phyloP scores from a whole-genome alignment of 2,113 vertebrate genomes.

The Puntigrus tetrazona region DNA sequence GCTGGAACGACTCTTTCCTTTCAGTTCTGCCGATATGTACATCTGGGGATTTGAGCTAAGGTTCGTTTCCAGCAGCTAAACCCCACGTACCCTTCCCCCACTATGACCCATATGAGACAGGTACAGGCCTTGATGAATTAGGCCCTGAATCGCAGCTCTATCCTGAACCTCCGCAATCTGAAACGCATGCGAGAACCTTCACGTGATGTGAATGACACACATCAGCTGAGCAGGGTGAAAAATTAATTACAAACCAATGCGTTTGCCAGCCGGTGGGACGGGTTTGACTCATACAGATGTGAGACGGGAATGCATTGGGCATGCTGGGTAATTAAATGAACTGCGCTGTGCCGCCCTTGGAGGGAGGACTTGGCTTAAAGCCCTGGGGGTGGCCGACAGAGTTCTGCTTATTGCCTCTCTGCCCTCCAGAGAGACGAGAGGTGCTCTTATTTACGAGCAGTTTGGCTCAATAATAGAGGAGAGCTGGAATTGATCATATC shows the following conservation, averaged over 20 bases:
- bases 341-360: slow-evolving; percentile 34
- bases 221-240: slow-evolving; percentile 48
- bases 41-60: slow-evolving; percentile 29
- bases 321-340: slow-evolving; percentile 50
- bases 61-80: slow-evolving; percentile 31
- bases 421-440: neutral
- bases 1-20: slow-evolving; percentile 24
- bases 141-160: slow-evolving; percentile 24
- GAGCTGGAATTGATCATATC: slow-evolving; percentile 28
- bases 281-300: slow-evolving; percentile 49
- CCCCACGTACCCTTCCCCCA: slow-evolving; percentile 47
- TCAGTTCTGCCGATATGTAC: slow-evolving; percentile 17
- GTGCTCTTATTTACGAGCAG: slow-evolving; percentile 27
- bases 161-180: slow-evolving; percentile 7
- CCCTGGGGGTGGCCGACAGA: slow-evolving; percentile 23
- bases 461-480: slow-evolving; percentile 39
- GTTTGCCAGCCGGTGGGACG: slow-evolving; percentile 42
- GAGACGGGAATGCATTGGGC: slow-evolving; percentile 1
- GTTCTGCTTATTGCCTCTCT: slow-evolving; percentile 33
- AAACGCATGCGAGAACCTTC: slow-evolving; percentile 26
- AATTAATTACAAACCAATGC: slow-evolving; percentile 49
- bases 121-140: slow-evolving; percentile 54
- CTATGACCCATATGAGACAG: slow-evolving; percentile 54
- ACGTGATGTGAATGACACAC: slow-evolving; percentile 44
- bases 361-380: slow-evolving; percentile 30